A percentile compares a stretch with the other conserved stretches of the same genome.
phyloP scores from a whole-genome alignment of 2,113 vertebrate species.

The Clarias gariepinus region DNA sequence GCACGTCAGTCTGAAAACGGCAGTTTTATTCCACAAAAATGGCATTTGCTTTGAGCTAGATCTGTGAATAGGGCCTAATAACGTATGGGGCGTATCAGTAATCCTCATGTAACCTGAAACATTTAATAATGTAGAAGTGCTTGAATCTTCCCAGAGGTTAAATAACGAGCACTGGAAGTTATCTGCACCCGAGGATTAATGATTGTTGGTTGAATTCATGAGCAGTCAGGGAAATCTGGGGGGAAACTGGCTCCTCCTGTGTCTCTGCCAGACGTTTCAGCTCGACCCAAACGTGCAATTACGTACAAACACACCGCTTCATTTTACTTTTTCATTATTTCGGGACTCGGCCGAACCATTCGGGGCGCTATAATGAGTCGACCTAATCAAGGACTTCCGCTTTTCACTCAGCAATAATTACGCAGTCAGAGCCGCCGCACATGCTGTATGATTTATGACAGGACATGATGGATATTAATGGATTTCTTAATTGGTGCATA shows the following conservation, averaged over 20 bases:
- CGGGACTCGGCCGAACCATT: conserved; percentile 71
- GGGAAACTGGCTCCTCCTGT: conserved; percentile 14
- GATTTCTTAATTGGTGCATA: conserved; percentile 75
- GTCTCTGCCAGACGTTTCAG: conserved; percentile 31
- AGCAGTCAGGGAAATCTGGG: conserved; percentile 42
- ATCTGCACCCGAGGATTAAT: conserved; percentile 29
- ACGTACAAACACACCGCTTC: conserved; percentile 57
- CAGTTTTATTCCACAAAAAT: neutral
- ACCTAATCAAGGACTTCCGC: conserved; percentile 74
- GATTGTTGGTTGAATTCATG: conserved; percentile 40
- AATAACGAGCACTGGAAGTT: conserved; percentile 46
- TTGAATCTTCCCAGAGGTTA: conserved; percentile 41
- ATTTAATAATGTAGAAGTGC: conserved; percentile 42
- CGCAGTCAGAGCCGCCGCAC: conserved; percentile 65
- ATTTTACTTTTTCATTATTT: conserved; percentile 72
- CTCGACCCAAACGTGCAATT: conserved; percentile 67
- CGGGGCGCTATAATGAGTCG: conserved; percentile 70
- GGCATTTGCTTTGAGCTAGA: neutral
- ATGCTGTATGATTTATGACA: conserved; percentile 74
- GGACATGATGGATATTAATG: conserved; percentile 77
- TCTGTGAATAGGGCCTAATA: conserved; percentile 1
- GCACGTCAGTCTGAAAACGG: neutral
- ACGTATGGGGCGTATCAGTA: conserved; percentile 41
- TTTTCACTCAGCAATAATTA: conserved; percentile 75
- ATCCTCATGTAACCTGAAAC: conserved; percentile 43